Evolutionary conservation across 2,888 invertebrate species (phyloP).

Genomic region (Trilocha varians): DNA sequence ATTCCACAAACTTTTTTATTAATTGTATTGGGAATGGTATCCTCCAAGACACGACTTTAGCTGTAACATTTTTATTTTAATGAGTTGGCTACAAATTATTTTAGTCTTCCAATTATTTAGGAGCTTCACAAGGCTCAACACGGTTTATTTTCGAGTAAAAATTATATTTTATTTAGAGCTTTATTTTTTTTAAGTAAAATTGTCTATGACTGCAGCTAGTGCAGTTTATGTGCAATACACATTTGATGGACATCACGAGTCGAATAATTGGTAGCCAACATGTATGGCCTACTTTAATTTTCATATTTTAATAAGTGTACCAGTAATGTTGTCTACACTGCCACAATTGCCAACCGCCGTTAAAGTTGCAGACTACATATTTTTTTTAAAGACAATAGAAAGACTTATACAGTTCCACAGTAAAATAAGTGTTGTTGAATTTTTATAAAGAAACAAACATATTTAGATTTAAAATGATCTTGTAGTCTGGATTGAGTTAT

Average conservation of each 20-base stretch:
- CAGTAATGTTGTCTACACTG: constrained; percentile 45
- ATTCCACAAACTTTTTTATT: too few relatives aligned
- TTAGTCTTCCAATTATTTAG: constrained; percentile 61
- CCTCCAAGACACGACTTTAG: constrained; percentile 44
- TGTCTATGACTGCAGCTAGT: constrained; percentile 43
- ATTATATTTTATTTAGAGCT: constrained; percentile 12
- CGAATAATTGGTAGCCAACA: constrained; percentile 72
- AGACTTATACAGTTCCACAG: constrained; percentile 68
- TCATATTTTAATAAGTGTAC: constrained; percentile 28
- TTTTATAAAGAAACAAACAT: constrained; percentile 69
- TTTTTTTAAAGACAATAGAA: constrained; percentile 63
- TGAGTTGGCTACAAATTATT: constrained; percentile 72
- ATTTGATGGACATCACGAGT: constrained; percentile 29
- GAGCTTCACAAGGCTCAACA: not conserved
- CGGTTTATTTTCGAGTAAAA: not conserved
- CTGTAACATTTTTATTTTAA: constrained; percentile 41
- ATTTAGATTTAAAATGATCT: constrained; percentile 65
- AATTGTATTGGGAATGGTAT: constrained; percentile 15
- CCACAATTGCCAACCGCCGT: constrained; percentile 70
- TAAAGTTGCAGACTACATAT: constrained; percentile 28
- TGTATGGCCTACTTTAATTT: constrained; percentile 55
- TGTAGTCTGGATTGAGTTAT: constrained; percentile 72
- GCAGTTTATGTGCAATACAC: constrained; percentile 64
- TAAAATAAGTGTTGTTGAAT: constrained; percentile 72
- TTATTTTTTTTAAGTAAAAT: constrained; percentile 23